Base-by-base conservation (phyloP, 2,888 invertebrate genomes). In the Morpho helenor region DNA sequence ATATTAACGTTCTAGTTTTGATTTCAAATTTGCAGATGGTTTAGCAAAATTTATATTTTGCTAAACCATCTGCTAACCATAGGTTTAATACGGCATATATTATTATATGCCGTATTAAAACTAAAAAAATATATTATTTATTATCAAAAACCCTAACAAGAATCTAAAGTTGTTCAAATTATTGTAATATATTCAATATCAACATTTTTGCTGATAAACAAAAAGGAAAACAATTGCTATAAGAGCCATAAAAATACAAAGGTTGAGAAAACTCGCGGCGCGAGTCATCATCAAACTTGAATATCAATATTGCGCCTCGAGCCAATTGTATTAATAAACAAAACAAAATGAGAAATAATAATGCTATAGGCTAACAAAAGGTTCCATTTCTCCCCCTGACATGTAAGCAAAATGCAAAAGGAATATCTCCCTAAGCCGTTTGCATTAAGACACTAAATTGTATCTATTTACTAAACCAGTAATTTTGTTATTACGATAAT, bases 281-380 rank as follows among this genome's bases (percentile, higher is more conserved):
- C 85, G 76, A 87, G 80, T 89, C 84, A 90, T 89, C 89, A 87
- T 89, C 89, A 87, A 86, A 88, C 90, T 87, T 87, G 90, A 90
- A 90, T 90, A 90, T 90, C 90, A 90, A 90, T 90, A 90, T 89
- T 88, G 86, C 87, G 90, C 90, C 90, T 83, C 85, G 75, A 83
- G 90, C 90, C 89, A 90, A 90, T 90, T 89, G 89, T 90, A 90
- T 90, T 90, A 90, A 90, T 90, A 90, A 90, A 90, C 90, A 90
- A 90, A 90, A 90, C 89, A 90, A 90, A 90, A 90, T 89, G 89
- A 87, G 87, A 90, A 88, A 90, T 90, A 90, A 90, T 90, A 90
- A 90, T 86, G 85, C 90, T 88, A 89, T 87, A 86, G 90, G 84
- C 88, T 84, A 90, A 90, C 90, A 90, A 90, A 89, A 90, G 90